Base-by-base conservation (phyloP, 2,888 invertebrate species). In the Microdon myrmicae region DNA sequence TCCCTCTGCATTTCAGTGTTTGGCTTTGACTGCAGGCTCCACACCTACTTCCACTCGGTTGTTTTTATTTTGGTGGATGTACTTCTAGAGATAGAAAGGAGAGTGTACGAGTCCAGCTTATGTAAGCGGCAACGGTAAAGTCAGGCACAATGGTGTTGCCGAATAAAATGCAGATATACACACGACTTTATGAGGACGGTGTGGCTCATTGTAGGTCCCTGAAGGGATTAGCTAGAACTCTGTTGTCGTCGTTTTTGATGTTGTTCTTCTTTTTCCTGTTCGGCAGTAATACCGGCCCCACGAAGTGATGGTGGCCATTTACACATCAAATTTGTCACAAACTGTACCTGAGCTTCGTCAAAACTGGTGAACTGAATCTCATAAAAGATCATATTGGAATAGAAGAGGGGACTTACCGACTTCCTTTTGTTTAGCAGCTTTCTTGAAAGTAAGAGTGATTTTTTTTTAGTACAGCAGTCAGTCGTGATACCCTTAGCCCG, bases 1-100 rank as follows among this genome's bases (percentile, higher is more conserved):
- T 43, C 56, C 56, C 51, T 47, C 48, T 64, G 58, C 58, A 32
- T 64, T 64, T 58, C 53, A 58, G 64, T 64, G 64, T 64, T 64
- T 53, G 58, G 58, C 64, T 64, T 58, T 64, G 58, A 64, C 64
- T 64, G 64, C 64, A 58, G 64, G 64, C 64, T 64, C 58, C 64
- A 64, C 64, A 64, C 64, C 64, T 64, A 64, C 58, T 51, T 64
- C 58, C 51, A 64, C 37, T 58, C 25, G 10, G 44, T 31, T 28
- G 38, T 19, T 51, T 16, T 41, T 20, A 8, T 31, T 22, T 44
- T 28, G 41, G 29, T 45, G 45, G 45, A 47, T 38, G 29, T 53
- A 43, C 47, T 39, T 47, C 28, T 34, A 25, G 9, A 16, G 14
- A 12, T 7, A 37, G 25, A 17, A 31, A 37, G 6, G 31, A 8